These are phyloP conservation scores for Onychomys torridus DNA, from an alignment of 2,797 vertebrate genomes.

Conservation along the genomic window DNA sequence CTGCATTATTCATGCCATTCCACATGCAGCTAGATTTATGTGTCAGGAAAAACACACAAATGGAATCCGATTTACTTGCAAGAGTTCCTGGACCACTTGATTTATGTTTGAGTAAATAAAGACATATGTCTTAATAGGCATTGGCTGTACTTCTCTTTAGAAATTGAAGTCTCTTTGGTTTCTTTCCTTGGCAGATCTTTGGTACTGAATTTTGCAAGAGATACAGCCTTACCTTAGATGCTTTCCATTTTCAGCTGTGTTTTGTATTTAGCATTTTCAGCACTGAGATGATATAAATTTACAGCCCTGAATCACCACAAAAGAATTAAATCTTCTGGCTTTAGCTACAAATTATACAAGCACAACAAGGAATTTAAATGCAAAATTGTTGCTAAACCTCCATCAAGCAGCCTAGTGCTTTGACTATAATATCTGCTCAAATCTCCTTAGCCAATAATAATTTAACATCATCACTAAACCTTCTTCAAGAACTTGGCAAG, in stretches of 20 bases:
- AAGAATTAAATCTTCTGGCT: not conserved
- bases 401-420: not conserved
- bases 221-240: not conserved
- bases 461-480: not conserved
- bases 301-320: not conserved
- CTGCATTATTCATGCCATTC: conserved; percentile 89
- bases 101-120: conserved; percentile 91
- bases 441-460: not conserved
- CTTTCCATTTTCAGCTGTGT: not conserved
- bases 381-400: not conserved
- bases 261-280: not conserved
- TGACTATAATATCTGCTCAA: not conserved
- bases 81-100: conserved; percentile 87
- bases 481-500: not conserved
- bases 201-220: conserved; percentile 61
- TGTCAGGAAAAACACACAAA: conserved; percentile 92
- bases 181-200: conserved; percentile 78
- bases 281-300: not conserved
- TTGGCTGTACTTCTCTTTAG: conserved; percentile 80
- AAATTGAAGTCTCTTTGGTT: conserved; percentile 83
- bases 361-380: not conserved
- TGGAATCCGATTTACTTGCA: conserved; percentile 89
- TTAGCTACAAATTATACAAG: not conserved
- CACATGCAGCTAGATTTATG: conserved; percentile 89
- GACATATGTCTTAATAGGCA: conserved; percentile 87